Evolutionary conservation across 1,140 invertebrate species (phyloP), one percentile per base, ranked within the genome.

Genomic region (Cydia fagiglandana): DNA sequence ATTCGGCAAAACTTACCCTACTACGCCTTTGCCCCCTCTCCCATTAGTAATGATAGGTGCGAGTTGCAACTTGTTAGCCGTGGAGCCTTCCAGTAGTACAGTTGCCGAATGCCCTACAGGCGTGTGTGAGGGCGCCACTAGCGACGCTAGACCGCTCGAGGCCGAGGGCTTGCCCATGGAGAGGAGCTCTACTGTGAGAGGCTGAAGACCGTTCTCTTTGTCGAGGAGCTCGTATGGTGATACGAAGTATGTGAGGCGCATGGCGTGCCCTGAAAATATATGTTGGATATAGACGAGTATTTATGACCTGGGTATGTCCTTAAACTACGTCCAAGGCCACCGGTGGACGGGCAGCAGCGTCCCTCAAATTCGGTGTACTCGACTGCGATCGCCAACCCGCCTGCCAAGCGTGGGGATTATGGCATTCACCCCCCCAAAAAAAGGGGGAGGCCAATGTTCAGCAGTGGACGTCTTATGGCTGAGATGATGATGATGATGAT

Each of bases 231-330:
- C 97, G 88, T 98, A 99, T 0, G 98, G 98, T n/a, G 97, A 97
- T 20, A 99, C 97, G 88, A 99, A 99, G 89, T 98, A 99, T 0
- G 97, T 98, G 13, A 99, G 90, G 83, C 97, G 97, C 96, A 99
- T 97, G 0, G 98, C 96, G 88, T 98, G 97, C 47, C 97, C 96
- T 96, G 88, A 34, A 90, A 93, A 68, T 34, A 68, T 6, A 34
- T 15, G 4, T 34, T 34, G 30, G 15, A 20, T 61, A n/a, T 34
- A 66, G 9, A 30, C 64, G 24, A 34, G 24, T 66, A 10, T 41
- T 7, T 41, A 41, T n/a, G n/a, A n/a, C n/a, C n/a, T n/a, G n/a
- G n/a, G n/a, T n/a, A n/a, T n/a, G n/a, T n/a, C n/a, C n/a, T n/a
- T n/a, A n/a, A n/a, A n/a, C n/a, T n/a, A n/a, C n/a, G n/a, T n/a